phyloP scores from a whole-genome alignment of 2,888 invertebrate species.

The Erebia aethiops region DNA sequence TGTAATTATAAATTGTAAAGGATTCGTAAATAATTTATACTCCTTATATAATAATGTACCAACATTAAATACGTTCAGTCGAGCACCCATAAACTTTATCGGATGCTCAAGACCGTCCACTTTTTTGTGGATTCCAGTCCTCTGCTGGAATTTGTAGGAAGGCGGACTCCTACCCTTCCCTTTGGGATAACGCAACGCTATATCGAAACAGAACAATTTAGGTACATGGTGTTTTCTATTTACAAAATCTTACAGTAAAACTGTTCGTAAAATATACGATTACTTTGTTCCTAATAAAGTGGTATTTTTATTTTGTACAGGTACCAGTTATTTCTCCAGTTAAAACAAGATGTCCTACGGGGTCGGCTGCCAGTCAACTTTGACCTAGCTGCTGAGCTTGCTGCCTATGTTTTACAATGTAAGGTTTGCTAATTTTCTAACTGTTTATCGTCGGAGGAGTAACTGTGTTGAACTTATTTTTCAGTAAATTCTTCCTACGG shows the following conservation, averaged over 20 bases:
- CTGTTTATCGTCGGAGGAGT: neutral
- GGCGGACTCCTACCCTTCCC: too few relatives aligned
- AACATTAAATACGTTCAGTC: too few relatives aligned
- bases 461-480: constrained; percentile 6
- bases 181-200: neutral
- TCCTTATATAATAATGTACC: neutral
- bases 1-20: neutral
- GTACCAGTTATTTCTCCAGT: constrained; percentile 98
- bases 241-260: neutral
- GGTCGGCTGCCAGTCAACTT: constrained; percentile 95
- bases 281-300: neutral
- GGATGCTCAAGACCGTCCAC: too few relatives aligned
- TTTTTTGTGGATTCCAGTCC: too few relatives aligned
- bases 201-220: neutral
- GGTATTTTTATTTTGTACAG: constrained; percentile 69
- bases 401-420: constrained; percentile 97
- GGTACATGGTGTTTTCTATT: neutral
- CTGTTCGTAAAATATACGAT: neutral
- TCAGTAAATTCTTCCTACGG: neutral
- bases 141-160: too few relatives aligned
- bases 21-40: neutral
- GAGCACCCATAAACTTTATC: too few relatives aligned
- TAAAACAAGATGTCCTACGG: constrained; percentile 97
- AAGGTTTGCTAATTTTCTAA: constrained; percentile 75
- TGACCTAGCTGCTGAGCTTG: constrained; percentile 95